phyloP scores from a whole-genome alignment of 2,113 vertebrate genomes.

The Microtus ochrogaster region DNA sequence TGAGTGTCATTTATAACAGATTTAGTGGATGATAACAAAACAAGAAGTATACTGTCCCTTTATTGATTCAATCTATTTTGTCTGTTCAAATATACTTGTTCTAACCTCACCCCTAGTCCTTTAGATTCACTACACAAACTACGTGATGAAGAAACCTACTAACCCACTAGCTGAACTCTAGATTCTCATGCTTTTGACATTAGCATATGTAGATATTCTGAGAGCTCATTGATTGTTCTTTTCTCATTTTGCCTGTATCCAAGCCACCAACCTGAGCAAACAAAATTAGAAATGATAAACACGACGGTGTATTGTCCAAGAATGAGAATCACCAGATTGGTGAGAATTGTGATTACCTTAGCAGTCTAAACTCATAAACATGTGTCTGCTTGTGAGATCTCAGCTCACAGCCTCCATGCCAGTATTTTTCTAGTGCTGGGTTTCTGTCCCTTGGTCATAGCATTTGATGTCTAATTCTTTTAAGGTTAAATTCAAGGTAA shows the following conservation, averaged over 20 bases:
- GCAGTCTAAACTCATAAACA: neutral
- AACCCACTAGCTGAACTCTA: neutral
- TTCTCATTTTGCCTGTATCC: neutral
- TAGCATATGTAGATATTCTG: neutral
- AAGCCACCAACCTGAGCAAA: neutral
- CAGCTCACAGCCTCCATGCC: neutral
- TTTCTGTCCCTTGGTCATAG: neutral
- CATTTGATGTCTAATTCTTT: neutral
- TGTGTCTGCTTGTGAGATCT: neutral
- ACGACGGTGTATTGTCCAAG: neutral
- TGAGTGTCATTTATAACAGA: neutral
- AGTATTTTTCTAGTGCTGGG: neutral
- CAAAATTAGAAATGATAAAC: neutral
- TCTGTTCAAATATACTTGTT: neutral
- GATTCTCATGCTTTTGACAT: neutral
- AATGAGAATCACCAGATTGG: neutral
- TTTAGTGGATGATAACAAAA: neutral
- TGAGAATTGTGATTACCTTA: neutral
- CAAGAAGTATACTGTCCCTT: neutral
- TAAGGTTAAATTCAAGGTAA: neutral
- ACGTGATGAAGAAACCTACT: neutral
- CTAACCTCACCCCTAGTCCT: neutral
- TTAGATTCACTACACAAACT: neutral
- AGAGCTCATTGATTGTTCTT: neutral
- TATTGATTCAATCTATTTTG: neutral